A percentile compares a stretch with the other conserved stretches of the same genome.
Conservation (phyloP, 2,113 vertebrate genomes). For the Hydropotes inermis region DNA sequence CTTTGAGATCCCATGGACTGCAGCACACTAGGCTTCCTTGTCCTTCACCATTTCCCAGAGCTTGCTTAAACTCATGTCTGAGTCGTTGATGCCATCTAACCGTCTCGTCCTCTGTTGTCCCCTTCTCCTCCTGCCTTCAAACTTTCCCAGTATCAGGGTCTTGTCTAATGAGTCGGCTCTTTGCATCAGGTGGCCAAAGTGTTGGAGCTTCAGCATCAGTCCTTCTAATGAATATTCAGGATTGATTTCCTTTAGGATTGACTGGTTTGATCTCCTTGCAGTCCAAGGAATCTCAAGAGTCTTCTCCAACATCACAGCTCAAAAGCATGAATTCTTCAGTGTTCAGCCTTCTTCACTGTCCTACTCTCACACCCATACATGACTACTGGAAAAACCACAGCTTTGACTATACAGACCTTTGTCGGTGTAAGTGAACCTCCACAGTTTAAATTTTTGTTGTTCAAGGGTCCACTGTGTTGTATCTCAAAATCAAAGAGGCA, state of each 20-base stretch:
- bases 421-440: not conserved
- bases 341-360: not conserved
- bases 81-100: not conserved
- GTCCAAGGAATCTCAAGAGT: not conserved
- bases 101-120: not conserved
- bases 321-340: not conserved
- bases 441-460: not conserved
- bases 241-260: not conserved
- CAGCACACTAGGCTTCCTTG: not conserved
- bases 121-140: not conserved
- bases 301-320: not conserved
- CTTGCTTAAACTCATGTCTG: not conserved
- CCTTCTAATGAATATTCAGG: not conserved
- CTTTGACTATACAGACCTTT: not conserved
- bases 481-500: not conserved
- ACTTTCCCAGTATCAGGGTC: not conserved
- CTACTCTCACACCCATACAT: not conserved
- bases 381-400: not conserved
- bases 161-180: not conserved
- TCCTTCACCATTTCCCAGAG: not conserved
- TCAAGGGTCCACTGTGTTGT: not conserved
- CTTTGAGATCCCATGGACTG: not conserved
- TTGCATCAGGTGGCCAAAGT: not conserved
- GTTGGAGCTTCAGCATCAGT: not conserved
- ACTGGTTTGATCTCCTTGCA: not conserved